A percentile compares a stretch with the other conserved stretches of the same genome.
phyloP scores from a whole-genome alignment of 2,113 vertebrate genomes.

The Tapirus terrestris region DNA sequence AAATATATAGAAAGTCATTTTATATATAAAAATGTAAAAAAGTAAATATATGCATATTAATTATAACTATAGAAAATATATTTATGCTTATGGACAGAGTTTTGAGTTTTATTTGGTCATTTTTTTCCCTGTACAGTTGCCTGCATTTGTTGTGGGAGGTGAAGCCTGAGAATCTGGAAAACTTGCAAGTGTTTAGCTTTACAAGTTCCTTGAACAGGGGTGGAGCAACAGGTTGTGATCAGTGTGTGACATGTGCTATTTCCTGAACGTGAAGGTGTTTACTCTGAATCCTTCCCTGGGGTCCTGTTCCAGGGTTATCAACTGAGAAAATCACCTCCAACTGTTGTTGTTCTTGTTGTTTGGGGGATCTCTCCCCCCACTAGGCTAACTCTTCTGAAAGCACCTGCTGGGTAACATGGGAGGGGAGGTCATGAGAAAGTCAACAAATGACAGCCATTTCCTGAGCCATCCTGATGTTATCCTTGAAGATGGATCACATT shows the following conservation, averaged over 20 bases:
- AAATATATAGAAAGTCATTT: not conserved
- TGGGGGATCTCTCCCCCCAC: not conserved
- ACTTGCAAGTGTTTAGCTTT: not conserved
- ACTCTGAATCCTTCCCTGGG: not conserved
- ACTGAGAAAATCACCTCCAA: conserved; percentile 60
- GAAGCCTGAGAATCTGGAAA: not conserved
- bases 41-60: not conserved
- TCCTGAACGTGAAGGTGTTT: conserved; percentile 39
- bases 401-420: conserved; percentile 68
- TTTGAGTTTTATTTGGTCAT: not conserved
- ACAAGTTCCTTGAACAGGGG: not conserved
- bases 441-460: conserved; percentile 66
- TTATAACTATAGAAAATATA: not conserved
- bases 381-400: conserved; percentile 31
- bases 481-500: conserved; percentile 62
- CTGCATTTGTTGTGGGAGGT: not conserved
- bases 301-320: conserved; percentile 41
- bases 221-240: not conserved
- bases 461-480: conserved; percentile 69
- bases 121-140: not conserved
- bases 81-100: not conserved
- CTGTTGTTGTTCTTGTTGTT: not conserved
- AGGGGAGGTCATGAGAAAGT: conserved; percentile 77
- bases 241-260: not conserved
- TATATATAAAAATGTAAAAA: not conserved